These are phyloP conservation scores for Meloidogyne chitwoodi DNA, from an alignment of 1,140 invertebrate species.

Conservation along the genomic window DNA sequence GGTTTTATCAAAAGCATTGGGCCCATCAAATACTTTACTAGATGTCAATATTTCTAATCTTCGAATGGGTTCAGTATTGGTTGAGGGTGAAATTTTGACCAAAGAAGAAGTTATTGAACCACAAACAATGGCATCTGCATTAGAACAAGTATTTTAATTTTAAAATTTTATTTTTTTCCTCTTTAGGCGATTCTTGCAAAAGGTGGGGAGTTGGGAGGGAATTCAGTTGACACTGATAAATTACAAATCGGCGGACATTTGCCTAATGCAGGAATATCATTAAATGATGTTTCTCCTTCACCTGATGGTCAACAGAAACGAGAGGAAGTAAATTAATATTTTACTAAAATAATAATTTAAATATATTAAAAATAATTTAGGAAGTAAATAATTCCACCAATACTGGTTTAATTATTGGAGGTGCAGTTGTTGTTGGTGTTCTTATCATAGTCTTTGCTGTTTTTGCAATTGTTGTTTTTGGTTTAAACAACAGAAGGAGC, in stretches of 20 bases:
- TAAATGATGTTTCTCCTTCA: neutral
- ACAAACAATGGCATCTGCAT: slow-evolving; percentile 4
- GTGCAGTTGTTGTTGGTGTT: slow-evolving; percentile 13
- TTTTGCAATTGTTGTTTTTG: slow-evolving; percentile 24
- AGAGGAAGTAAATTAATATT: neutral
- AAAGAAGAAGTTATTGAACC: neutral
- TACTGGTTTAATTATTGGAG: slow-evolving; percentile 18
- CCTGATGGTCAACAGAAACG: neutral
- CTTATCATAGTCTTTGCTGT: slow-evolving; percentile 12
- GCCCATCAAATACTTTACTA: neutral
- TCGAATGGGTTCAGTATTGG: neutral
- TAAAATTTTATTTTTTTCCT: neutral
- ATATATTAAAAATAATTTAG: neutral
- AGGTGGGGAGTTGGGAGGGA: slow-evolving; percentile 7
- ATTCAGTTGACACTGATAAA: slow-evolving; percentile 10
- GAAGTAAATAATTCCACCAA: neutral
- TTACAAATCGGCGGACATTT: slow-evolving; percentile 1
- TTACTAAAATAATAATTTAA: neutral
- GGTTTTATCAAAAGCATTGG: neutral
- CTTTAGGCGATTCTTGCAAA: slow-evolving; percentile 8
- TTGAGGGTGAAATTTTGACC: slow-evolving; percentile 8
- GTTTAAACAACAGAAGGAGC: neutral
- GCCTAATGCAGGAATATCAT: neutral
- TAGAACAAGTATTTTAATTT: slow-evolving; percentile 4
- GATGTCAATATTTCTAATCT: neutral